Base-by-base conservation (phyloP, 2,797 vertebrate genomes). In the Numenius phaeopus region DNA sequence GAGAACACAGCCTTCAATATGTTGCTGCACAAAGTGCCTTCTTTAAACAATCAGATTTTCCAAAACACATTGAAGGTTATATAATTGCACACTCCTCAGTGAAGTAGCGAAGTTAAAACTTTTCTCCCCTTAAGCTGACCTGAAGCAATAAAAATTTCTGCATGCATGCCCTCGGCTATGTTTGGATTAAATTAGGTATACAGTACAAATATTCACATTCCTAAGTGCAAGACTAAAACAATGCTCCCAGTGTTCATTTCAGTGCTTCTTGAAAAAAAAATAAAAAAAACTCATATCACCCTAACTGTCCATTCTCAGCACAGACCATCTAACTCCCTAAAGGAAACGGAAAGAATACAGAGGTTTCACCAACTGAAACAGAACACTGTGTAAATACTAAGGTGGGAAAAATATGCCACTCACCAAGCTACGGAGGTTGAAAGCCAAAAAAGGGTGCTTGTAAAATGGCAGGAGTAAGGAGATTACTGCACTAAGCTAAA, bases 121-220 rank as follows among this genome's bases (percentile, higher is more conserved):
- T 90, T 95, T 95, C 67, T 96, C 72, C 89, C 66, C 85, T 93
- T 92, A 90, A 90, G 86, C 87, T 97, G 95, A 98, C 93, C 96
- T 61, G 42, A 95, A 97, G 89, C 92, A 93, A 97, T 97, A 98
- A 98, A 98, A 97, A 90, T 69, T 78, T 97, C 85, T 97, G 92
- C 96, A 94, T 91, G 93, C 93, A 75, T 94, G 87, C 97, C 92
- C 96, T 97, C 94, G 88, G 89, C 83, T 97, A 95, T 96, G 92
- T 97, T 98, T 98, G 97, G 96, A 95, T 97, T 92, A 98, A 94
- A 97, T 98, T 96, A 98, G 98, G 96, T 98, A 94, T 95, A 96
- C 92, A 97, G 94, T 96, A 98, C 97, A 98, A 98, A 98, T 98
- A 98, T 95, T 98, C 98, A 98, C 98, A 97, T 98, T 98, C 98